Evolutionary conservation across 2,797 vertebrate genomes (phyloP), one percentile per base, ranked within the genome.

Genomic region (Sebastes vulpes): DNA sequence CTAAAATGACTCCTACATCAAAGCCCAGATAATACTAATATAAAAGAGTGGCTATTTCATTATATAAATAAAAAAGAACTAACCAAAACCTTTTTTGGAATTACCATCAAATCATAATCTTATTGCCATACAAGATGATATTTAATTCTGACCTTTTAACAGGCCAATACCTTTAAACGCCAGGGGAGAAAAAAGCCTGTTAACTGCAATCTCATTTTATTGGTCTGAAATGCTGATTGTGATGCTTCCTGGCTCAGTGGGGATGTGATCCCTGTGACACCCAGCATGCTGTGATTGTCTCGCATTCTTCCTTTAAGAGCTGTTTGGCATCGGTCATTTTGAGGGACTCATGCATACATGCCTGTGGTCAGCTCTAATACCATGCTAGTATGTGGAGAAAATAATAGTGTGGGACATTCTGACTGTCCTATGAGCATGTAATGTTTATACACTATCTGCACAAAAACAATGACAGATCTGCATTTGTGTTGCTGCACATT

Each of bases 61-160:
- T 12, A 57, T n/a, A 4, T 48, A 48, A 8, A 48, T n/a, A 48
- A 16, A 25, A 54, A 14, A 46, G 10, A 9, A 16, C 10, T 6
- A 16, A 56, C 38, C 21, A 56, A 69, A 8, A 79, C 20, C 20
- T 46, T 46, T 64, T 50, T 58, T 46, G 7, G 21, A 73, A 12
- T 38, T 14, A 2, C 16, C 28, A n/a, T 59, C 2, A 60, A 72
- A 57, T 10, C 14, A 21, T 78, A 69, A 91, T 90, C 79, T 72
- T 11, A 63, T 86, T 83, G 53, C 25, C 6, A 29, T 2, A 54
- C 35, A 64, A 72, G 90, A 81, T 79, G 20, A 35, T 46, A 84
- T 87, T 85, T 67, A 18, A 66, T 53, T 54, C 31, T 85, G 89
- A 89, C 83, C 91, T 72, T 88, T 83, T 82, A 83, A 89, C 84